Evolutionary conservation across 2,888 invertebrate species (phyloP), one percentile per base, ranked within the genome.

Genomic region (Ochlodes sylvanus): DNA sequence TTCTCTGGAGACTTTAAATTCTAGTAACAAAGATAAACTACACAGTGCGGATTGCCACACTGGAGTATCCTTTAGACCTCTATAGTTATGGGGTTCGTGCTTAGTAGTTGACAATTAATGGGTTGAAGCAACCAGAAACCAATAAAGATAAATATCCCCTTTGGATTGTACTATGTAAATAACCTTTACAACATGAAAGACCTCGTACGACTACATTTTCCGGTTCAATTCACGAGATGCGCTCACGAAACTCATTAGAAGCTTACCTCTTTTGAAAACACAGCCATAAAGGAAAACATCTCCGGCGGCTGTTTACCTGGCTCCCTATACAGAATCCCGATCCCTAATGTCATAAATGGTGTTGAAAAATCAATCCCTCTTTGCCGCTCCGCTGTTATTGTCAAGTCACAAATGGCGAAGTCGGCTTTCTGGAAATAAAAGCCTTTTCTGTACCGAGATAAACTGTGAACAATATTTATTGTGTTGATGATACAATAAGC

Each of bases 261-360:
- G 15, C 55, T 76, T 76, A 93, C 94, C 80, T 96, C 96, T 50
- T 94, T 94, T 0, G 97, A 97, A 80, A 99, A 97, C 0, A 99
- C 98, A 3, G 97, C 97, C 90, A 98, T 95, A 84, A 99, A 99
- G 0, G 98, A 98, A 85, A 98, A 98, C 71, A 98, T 94, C 79
- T 96, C 97, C 0, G 98, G 98, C 0, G 97, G 96, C 73, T 97
- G 96, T 77, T 97, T 97, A 77, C 95, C 96, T 0, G 99, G 98
- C 78, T 97, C 97, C 79, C 96, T 96, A 88, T 97, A 98, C 15
- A 98, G 87, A 73, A 99, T 98, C 63, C 97, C 96, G 73, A 98
- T 98, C 55, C 97, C 97, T 63, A 98, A 93, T 78, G 97, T 98
- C 97, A 99, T 98, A 85, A 99, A 99, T 0, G 99, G 99, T 85